Evolutionary conservation across 2,113 vertebrate genomes (phyloP), one percentile per base, ranked within the genome.

Genomic region (Cranoglanis bouderius): DNA sequence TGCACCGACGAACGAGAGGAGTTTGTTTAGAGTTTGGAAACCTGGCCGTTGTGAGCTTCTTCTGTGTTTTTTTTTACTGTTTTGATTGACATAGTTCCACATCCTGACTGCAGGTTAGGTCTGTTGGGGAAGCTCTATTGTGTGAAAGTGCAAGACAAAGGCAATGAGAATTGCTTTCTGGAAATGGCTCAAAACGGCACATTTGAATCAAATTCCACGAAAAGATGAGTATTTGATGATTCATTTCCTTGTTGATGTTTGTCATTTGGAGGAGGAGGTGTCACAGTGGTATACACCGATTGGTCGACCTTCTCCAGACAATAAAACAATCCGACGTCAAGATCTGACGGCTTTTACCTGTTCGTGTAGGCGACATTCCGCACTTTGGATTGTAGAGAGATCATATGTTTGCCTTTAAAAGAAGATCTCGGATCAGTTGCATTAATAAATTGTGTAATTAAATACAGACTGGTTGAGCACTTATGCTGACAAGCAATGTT

Each of bases 311-410:
- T 21, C 26, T 16, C n/a, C 72, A 29, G 49, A 57, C 9, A n/a
- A 8, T 29, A 77, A 77, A 77, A 29, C 21, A 12, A 53, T 32
- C 29, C 13, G 29, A 8, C 4, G 12, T 85, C 82, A 40, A 0
- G 12, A 24, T 75, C 57, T 24, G 16, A 75, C 59, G 46, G 72
- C 26, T 85, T 49, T 70, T 51, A 51, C 14, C 65, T 46, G 63
- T 24, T 35, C 57, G 26, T 24, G 53, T 74, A 82, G 43, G 43
- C 24, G 16, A 77, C 49, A 63, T 87, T 82, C 83, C 35, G 46
- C 84, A 89, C 90, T 91, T 91, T 75, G 63, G 51, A 26, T 14
- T 55, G 16, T 78, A 21, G n/a, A 77, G n/a, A 51, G 26, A 46
- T 40, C 43, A 65, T 53, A 46, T 40, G 4, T 63, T 84, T 75